Conservation (phyloP, 2,888 invertebrate genomes). For the Sinhomidia bicolor region DNA sequence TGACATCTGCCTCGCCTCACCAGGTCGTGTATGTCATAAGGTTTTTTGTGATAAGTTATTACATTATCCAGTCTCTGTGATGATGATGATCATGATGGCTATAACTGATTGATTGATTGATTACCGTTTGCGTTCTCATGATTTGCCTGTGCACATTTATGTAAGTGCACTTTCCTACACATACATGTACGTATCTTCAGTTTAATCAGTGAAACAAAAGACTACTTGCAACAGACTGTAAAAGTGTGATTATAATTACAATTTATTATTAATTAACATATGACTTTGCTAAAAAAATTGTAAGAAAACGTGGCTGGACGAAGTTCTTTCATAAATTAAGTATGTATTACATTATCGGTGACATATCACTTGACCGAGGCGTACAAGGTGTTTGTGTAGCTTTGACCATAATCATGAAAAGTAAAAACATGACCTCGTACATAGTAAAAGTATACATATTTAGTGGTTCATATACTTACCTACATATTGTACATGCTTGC, state of each 20-base stretch:
- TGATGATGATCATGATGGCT: background rate
- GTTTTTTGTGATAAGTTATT: background rate
- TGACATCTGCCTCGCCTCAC: slow-evolving; percentile 8
- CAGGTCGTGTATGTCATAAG: background rate
- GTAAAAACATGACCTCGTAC: slow-evolving; percentile 5
- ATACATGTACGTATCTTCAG: background rate
- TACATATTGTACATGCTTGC: too few species aligned
- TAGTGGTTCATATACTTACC: too few species aligned
- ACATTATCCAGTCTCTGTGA: background rate
- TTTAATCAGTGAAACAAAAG: background rate
- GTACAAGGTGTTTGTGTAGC: background rate
- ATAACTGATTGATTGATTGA: slow-evolving; percentile 24
- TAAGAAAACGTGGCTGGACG: too few species aligned
- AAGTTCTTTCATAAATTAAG: too few species aligned
- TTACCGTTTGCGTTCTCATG: background rate
- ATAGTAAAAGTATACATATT: background rate
- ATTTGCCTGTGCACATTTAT: background rate
- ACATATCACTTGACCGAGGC: background rate
- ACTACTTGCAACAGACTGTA: background rate
- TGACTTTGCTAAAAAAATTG: too few species aligned
- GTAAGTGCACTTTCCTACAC: background rate
- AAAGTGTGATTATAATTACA: background rate
- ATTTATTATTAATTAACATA: too few species aligned
- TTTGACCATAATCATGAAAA: background rate
- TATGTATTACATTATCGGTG: background rate